Percentiles rank a stretch among this genome's conserved stretches.
Evolutionary conservation across 2,113 vertebrate species (phyloP).

Genomic region (Furnarius figulus): DNA sequence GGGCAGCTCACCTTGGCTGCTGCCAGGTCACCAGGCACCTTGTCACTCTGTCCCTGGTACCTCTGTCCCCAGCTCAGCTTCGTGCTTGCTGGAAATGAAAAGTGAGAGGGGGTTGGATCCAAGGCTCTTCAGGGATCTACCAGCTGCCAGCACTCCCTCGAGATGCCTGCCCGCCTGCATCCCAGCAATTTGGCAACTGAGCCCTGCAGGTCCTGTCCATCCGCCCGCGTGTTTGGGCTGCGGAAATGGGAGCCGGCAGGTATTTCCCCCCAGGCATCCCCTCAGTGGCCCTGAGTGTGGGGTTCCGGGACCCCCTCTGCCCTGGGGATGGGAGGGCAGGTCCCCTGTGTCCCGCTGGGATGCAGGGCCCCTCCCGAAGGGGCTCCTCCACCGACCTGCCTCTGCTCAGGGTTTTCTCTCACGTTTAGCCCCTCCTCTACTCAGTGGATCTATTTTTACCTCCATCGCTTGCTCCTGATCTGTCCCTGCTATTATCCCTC

Average conservation of each 20-base stretch:
- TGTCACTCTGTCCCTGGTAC: background rate
- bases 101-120: background rate
- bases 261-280: background rate
- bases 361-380: background rate
- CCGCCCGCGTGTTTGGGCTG: background rate
- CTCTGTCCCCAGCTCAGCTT: conserved; percentile 18
- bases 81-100: conserved; percentile 45
- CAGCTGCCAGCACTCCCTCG: background rate
- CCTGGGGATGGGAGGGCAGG: background rate
- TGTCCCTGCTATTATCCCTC: conserved; percentile 40
- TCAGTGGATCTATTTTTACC: conserved; percentile 58
- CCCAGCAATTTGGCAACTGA: background rate
- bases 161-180: background rate
- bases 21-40: background rate
- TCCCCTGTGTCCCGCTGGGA: fast-evolving
- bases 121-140: background rate
- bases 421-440: conserved; percentile 66
- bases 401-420: conserved; percentile 47
- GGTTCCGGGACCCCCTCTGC: background rate
- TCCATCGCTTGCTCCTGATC: conserved; percentile 47
- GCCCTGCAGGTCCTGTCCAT: background rate
- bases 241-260: background rate
- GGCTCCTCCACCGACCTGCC: background rate
- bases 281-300: fast-evolving
- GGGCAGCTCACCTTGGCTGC: background rate